A percentile compares a stretch with the other conserved stretches of the same genome.
Evolutionary conservation across 2,797 vertebrate genomes (phyloP).

Genomic region (Enteromius unitaeniatus): DNA sequence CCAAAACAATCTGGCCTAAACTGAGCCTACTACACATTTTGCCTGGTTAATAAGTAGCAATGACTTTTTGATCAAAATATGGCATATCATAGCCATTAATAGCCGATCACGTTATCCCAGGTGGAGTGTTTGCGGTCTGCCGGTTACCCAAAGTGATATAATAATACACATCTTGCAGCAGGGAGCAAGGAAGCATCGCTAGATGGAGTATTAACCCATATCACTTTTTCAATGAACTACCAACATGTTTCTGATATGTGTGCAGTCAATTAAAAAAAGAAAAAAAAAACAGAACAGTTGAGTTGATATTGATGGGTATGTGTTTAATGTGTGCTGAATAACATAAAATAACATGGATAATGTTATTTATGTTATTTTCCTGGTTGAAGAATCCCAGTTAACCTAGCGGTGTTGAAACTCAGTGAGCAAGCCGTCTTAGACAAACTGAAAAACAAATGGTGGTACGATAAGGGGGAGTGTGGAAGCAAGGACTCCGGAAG

Average conservation of each 20-base stretch:
- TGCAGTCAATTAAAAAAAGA: constrained; percentile 62
- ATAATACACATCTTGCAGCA: constrained; percentile 96
- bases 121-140: constrained; percentile 84
- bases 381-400: constrained; percentile 99
- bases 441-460: constrained; percentile 99
- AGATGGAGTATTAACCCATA: constrained; percentile 95
- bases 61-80: neutral
- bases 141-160: constrained; percentile 98
- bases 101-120: constrained; percentile 24
- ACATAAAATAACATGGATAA: constrained; percentile 99
- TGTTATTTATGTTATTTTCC: constrained; percentile 99
- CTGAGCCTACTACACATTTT: neutral
- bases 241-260: constrained; percentile 71
- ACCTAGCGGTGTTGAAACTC: constrained; percentile 99
- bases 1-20: constrained; percentile 14
- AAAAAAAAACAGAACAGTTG: constrained; percentile 56
- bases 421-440: constrained; percentile 99
- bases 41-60: neutral
- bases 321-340: constrained; percentile 80
- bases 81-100: neutral
- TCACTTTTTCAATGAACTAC: constrained; percentile 89
- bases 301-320: constrained; percentile 76
- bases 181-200: constrained; percentile 80
- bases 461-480: constrained; percentile 99
- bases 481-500: constrained; percentile 98